Evolutionary conservation across 2,888 invertebrate species (phyloP).

Genomic region (Parnassius mnemosyne): DNA sequence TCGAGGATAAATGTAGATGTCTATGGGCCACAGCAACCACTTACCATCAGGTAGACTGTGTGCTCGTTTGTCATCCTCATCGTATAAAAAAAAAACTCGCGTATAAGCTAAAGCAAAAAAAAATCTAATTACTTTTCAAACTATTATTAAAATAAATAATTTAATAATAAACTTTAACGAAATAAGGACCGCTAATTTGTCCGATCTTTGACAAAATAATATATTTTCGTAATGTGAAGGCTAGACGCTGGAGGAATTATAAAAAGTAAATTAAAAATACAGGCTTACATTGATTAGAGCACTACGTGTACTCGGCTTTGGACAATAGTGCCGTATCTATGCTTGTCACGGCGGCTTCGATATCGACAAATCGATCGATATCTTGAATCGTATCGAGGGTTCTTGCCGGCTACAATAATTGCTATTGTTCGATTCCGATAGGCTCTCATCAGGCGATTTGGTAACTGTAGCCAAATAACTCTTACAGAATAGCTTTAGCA

Average conservation of each 20-base stretch:
- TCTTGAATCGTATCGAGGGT: conserved; percentile 32
- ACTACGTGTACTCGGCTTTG: conserved; percentile 3
- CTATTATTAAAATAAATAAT: background rate
- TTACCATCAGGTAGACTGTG: no score
- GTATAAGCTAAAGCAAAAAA: no score
- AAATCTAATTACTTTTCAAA: background rate
- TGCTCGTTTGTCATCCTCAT: no score
- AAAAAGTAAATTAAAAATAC: background rate
- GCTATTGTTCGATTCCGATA: conserved; percentile 49
- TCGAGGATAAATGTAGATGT: no score
- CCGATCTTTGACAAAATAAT: no score
- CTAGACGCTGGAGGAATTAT: background rate
- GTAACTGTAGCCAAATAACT: conserved; percentile 26
- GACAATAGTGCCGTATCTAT: conserved; percentile 34
- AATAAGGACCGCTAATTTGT: no score
- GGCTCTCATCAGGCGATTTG: conserved; percentile 43
- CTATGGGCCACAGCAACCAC: no score
- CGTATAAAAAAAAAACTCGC: no score
- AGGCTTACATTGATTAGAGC: conserved; percentile 9
- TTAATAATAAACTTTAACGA: no score
- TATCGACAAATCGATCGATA: conserved; percentile 37
- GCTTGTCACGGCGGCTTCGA: conserved; percentile 41
- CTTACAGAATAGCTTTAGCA: conserved; percentile 13
- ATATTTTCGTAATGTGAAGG: no score
- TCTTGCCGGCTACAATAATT: conserved; percentile 49